These are phyloP conservation scores for Nylanderia fulva DNA, from an alignment of 1,140 invertebrate genomes.

Conservation along the genomic window DNA sequence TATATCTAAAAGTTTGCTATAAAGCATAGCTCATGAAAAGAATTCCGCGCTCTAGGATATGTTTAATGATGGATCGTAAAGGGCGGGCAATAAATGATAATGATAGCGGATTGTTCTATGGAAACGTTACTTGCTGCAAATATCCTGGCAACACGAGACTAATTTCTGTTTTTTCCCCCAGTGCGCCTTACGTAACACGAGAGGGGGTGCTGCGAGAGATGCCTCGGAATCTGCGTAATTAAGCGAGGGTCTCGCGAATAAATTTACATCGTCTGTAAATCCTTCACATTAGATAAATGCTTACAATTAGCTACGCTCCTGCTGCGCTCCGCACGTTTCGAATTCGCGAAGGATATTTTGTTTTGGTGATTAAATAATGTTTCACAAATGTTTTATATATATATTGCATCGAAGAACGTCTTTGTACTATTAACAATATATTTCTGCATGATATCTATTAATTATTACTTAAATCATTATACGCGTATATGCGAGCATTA, in stretches of 20 bases:
- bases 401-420: neutral
- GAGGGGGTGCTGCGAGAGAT: slow-evolving; percentile 70
- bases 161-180: slow-evolving; percentile 66
- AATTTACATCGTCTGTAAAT: slow-evolving; percentile 80
- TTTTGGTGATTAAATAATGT: slow-evolving; percentile 56
- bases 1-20: slow-evolving; percentile 2
- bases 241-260: slow-evolving; percentile 79
- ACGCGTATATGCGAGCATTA: neutral
- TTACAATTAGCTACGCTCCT: slow-evolving; percentile 76
- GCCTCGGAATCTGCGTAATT: slow-evolving; percentile 80
- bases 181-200: slow-evolving; percentile 53
- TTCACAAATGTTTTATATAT: slow-evolving; percentile 25
- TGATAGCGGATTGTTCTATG: slow-evolving; percentile 40
- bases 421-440: slow-evolving; percentile 11
- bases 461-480: slow-evolving; percentile 45
- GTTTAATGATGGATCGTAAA: slow-evolving; percentile 48
- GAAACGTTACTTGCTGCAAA: slow-evolving; percentile 30
- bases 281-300: slow-evolving; percentile 81
- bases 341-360: slow-evolving; percentile 36
- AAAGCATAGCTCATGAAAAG: slow-evolving; percentile 16
- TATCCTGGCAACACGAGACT: slow-evolving; percentile 49
- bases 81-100: slow-evolving; percentile 31
- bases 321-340: slow-evolving; percentile 38
- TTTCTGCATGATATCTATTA: slow-evolving; percentile 35
- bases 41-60: slow-evolving; percentile 10